These are phyloP conservation scores for Euspilapteryx auroguttella DNA, from an alignment of 2,888 invertebrate species.

Conservation along the genomic window DNA sequence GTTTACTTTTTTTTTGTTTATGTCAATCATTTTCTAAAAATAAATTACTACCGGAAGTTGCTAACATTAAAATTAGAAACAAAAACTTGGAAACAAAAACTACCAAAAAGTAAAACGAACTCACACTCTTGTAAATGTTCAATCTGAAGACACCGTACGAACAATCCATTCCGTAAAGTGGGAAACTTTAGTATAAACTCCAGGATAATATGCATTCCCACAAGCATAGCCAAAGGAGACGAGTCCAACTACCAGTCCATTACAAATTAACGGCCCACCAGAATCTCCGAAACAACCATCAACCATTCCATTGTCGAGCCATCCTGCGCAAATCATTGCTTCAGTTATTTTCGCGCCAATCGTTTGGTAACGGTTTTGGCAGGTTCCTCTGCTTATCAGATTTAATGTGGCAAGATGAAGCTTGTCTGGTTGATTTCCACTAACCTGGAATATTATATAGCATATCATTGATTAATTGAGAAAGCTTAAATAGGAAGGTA, in stretches of 20 bases:
- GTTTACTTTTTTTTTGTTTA: no score
- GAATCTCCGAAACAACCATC: slow-evolving; percentile 50
- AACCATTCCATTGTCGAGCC: slow-evolving; percentile 29
- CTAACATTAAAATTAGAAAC: no score
- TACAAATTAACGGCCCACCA: slow-evolving; percentile 42
- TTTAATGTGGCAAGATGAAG: slow-evolving; percentile 29
- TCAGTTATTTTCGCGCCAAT: slow-evolving; percentile 31
- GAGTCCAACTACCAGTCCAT: slow-evolving; percentile 39
- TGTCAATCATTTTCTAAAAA: no score
- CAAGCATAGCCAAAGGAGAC: slow-evolving; percentile 48
- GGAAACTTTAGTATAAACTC: slow-evolving; percentile 45
- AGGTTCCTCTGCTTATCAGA: slow-evolving; percentile 25
- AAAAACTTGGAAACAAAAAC: no score
- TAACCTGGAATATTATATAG: slow-evolving; percentile 17
- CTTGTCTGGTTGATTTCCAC: slow-evolving; percentile 34
- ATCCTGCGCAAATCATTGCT: slow-evolving; percentile 45
- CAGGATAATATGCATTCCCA: slow-evolving; percentile 38
- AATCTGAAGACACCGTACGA: slow-evolving; percentile 26
- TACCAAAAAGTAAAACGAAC: no score
- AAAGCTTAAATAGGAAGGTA: no score
- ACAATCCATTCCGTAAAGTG: slow-evolving; percentile 44
- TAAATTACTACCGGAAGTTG: no score
- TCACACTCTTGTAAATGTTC: slow-evolving; percentile 64
- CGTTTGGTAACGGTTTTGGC: slow-evolving; percentile 25
- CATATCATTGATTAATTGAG: neutral